Evolutionary conservation across 2,113 vertebrate genomes (phyloP), one percentile per base, ranked within the genome.

Genomic region (Lampris incognitus): DNA sequence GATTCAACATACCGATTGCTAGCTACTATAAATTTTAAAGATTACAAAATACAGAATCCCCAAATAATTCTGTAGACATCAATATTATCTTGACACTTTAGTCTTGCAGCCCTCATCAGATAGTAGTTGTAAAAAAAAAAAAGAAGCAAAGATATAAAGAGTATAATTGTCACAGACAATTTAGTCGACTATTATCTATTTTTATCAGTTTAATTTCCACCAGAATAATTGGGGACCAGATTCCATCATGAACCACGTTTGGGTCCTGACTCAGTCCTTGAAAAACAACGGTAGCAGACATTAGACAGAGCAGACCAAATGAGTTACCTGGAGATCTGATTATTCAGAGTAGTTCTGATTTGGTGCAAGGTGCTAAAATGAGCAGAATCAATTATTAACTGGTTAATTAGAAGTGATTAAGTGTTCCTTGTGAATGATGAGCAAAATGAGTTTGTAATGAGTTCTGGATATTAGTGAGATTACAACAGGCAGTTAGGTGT

Each of bases 311-410:
- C 24, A 58, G 36, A 37, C 56, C 24, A 58, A 57, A 58, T 58
- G 56, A 46, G 44, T 46, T 46, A 46, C 7, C 44, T 5, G 44
- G 6, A 37, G 7, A 58, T 6, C 5, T 38, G 56, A 58, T 37
- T 6, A 11, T 55, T 55, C n/a, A 38, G 24, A 58, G 7, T 7
- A 37, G 56, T 36, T 6, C 6, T 55, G 50, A 59, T 5, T n/a
- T 44, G 10, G 49, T 8, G 49, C 42, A 76, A 76, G 46, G 7
- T 64, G 62, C 76, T 85, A 85, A 74, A 77, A 80, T 70, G 73
- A 78, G 82, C 46, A 76, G 64, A 1, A 79, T 87, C 41, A 79
- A 87, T 83, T 82, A 87, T 87, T 85, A 52, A 87, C 52, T 7
- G 55, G 64, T 74, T 82, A 64, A 87, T 87, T 84, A 67, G 54